Percentiles rank a stretch among this genome's conserved stretches.
phyloP scores from a whole-genome alignment of 2,113 vertebrate genomes.

The Microcebus murinus region DNA sequence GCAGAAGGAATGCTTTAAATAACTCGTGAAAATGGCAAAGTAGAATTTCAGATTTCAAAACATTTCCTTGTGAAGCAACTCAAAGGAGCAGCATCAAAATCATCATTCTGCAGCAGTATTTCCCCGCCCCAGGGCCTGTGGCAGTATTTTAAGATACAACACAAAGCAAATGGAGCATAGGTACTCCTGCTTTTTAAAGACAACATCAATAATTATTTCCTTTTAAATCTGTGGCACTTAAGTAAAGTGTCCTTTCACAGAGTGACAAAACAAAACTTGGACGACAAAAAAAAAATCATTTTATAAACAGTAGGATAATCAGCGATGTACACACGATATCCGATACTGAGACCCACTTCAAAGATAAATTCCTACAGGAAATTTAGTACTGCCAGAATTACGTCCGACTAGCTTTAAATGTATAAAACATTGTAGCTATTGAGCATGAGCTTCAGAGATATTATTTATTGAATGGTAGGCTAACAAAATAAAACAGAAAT shows the following conservation, averaged over 20 bases:
- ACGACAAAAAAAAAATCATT: neutral
- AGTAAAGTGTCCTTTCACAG: neutral
- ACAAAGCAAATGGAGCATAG: neutral
- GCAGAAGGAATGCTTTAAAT: conserved; percentile 78
- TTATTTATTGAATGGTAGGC: neutral
- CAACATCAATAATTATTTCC: neutral
- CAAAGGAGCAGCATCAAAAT: conserved; percentile 46
- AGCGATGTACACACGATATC: neutral
- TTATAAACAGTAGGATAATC: neutral
- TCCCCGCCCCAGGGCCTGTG: neutral
- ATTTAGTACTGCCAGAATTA: neutral
- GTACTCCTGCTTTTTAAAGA: neutral
- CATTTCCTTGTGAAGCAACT: conserved; percentile 63
- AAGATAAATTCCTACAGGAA: neutral
- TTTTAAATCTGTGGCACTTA: neutral
- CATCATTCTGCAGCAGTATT: neutral
- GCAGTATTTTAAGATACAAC: neutral
- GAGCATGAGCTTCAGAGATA: neutral
- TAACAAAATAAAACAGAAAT: conserved; percentile 7
- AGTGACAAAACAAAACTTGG: neutral
- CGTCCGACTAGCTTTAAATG: neutral
- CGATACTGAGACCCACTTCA: neutral
- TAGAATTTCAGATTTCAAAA: conserved; percentile 73
- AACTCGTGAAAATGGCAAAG: conserved; percentile 74
- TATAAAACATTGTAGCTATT: neutral